A percentile compares a stretch with the other conserved stretches of the same genome.
Conservation (phyloP, 2,113 vertebrate species). For the Uria lomvia region DNA sequence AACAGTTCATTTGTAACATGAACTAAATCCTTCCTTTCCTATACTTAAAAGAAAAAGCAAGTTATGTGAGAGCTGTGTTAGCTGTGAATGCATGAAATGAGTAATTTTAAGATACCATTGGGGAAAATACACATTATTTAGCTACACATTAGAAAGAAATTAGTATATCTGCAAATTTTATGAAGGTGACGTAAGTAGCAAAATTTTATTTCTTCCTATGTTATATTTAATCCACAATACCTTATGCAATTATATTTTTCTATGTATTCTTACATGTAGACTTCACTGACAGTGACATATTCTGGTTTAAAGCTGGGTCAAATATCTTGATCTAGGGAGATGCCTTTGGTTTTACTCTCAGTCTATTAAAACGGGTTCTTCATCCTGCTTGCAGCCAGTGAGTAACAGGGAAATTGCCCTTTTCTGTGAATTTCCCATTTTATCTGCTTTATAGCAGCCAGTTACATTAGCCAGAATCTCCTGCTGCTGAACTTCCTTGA, state of each 20-base stretch:
- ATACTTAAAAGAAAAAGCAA: background rate
- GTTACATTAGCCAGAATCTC: background rate
- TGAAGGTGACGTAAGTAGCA: background rate
- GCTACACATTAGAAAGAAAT: background rate
- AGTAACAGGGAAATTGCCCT: background rate
- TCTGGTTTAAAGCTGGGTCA: background rate
- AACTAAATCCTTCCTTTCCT: background rate
- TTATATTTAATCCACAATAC: background rate
- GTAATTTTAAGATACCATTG: background rate
- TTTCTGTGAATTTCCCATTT: background rate
- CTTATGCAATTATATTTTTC: background rate
- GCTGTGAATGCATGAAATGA: background rate
- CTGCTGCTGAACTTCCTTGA: background rate
- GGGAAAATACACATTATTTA: background rate
- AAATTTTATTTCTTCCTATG: background rate
- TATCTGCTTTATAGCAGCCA: background rate
- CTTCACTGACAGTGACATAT: background rate
- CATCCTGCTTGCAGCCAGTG: background rate
- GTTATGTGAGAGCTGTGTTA: background rate
- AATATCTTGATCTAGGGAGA: background rate
- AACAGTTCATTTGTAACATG: background rate
- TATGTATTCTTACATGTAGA: background rate
- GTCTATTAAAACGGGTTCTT: background rate
- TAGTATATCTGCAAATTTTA: background rate
- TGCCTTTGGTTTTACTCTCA: background rate